Conservation (phyloP, 2,888 invertebrate genomes). For the Galerucella calmariensis region DNA sequence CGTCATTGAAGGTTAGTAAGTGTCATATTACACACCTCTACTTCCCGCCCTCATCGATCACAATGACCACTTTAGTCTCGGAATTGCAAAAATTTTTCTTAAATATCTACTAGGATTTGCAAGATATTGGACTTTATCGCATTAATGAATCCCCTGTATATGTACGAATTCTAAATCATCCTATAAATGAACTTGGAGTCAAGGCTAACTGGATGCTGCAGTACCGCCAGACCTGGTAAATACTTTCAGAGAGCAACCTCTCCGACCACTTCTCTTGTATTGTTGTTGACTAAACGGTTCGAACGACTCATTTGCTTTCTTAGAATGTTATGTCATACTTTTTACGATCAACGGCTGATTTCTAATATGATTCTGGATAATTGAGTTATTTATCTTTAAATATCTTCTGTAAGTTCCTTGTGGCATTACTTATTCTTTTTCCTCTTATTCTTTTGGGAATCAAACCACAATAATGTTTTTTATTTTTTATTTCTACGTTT, state of each 20-base stretch:
- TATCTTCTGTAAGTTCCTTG: too few species aligned
- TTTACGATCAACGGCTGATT: conserved; percentile 1
- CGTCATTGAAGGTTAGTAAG: too few species aligned
- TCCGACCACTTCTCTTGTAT: conserved; percentile 12
- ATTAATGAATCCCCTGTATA: background rate
- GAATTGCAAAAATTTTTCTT: too few species aligned
- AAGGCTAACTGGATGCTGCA: conserved; percentile 49
- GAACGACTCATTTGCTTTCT: conserved; percentile 22
- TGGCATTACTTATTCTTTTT: too few species aligned
- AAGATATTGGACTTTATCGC: too few species aligned
- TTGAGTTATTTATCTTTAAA: background rate
- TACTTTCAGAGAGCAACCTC: conserved; percentile 15
- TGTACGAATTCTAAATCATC: conserved; percentile 23
- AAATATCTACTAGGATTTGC: too few species aligned
- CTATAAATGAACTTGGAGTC: conserved; percentile 49
- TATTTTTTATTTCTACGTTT: too few species aligned
- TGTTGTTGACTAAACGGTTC: conserved; percentile 32
- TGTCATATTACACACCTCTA: too few species aligned
- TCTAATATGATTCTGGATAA: background rate
- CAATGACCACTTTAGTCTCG: too few species aligned
- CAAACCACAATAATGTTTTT: too few species aligned
- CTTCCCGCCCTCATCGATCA: too few species aligned
- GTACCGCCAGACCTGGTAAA: conserved; percentile 29
- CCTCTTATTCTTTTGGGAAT: too few species aligned
- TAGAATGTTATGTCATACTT: conserved; percentile 35